Percentiles rank a stretch among this genome's conserved stretches.
phyloP scores from a whole-genome alignment of 2,797 vertebrate species.

The Eleutherodactylus coqui region DNA sequence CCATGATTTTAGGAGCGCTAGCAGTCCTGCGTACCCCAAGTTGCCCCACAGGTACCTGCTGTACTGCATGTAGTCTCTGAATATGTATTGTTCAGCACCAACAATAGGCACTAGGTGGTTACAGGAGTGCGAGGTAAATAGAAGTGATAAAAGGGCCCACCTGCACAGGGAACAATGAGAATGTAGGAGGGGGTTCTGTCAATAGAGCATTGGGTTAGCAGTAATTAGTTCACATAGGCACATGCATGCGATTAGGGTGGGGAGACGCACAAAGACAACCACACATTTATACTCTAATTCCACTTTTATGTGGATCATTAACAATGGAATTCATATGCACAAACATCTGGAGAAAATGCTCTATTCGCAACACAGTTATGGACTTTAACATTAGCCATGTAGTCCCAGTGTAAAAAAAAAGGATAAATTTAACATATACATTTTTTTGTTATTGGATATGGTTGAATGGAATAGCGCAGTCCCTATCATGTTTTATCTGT shows the following conservation, averaged over 20 bases:
- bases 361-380: no score
- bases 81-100: neutral
- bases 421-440: no score
- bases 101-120: neutral
- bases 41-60: neutral
- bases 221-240: neutral
- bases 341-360: neutral
- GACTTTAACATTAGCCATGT: no score
- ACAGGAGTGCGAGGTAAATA: constrained; percentile 15
- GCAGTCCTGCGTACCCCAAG: no score
- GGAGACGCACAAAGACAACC: neutral
- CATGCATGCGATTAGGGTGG: neutral
- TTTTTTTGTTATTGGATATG: no score
- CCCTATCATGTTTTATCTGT: no score
- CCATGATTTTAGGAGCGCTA: no score
- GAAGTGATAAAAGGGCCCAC: constrained; percentile 1
- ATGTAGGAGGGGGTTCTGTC: neutral
- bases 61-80: neutral
- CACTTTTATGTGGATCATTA: neutral
- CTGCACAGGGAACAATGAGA: constrained; percentile 24
- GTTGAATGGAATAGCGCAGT: no score
- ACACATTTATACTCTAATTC: neutral
- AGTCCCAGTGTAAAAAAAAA: no score
- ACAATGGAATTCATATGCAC: neutral
- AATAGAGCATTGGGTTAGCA: neutral